Conservation (phyloP, 2,888 invertebrate species). For the Ornithoptera priamus region DNA sequence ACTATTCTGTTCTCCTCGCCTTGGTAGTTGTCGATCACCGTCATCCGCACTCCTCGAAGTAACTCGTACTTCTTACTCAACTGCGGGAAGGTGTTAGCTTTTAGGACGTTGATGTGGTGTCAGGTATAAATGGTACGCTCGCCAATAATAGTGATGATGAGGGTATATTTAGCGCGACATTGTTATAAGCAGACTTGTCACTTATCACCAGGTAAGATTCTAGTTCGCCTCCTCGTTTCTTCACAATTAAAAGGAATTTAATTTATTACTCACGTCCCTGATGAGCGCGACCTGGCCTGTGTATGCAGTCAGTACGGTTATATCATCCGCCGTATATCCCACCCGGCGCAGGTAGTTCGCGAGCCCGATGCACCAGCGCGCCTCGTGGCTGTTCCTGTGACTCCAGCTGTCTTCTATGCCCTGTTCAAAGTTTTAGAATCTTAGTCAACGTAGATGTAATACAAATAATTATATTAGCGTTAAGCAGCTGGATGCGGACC, state of each 20-base stretch:
- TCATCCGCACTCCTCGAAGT: conserved; percentile 78
- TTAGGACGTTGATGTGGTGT: no score
- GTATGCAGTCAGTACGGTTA: conserved; percentile 88
- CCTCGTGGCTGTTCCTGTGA: conserved; percentile 83
- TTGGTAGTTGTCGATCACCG: conserved; percentile 89
- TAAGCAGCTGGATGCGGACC: no score
- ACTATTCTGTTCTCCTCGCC: conserved; percentile 90
- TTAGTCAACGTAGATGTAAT: no score
- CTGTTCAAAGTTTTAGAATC: conserved; percentile 39
- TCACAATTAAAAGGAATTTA: no score
- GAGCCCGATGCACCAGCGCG: conserved; percentile 80
- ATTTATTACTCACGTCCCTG: conserved; percentile 58
- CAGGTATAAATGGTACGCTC: no score
- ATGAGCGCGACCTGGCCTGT: conserved; percentile 84
- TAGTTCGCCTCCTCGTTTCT: no score
- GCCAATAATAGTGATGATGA: no score
- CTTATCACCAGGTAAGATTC: no score
- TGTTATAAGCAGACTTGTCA: no score
- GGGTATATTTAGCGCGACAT: no score
- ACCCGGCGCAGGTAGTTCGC: conserved; percentile 82
- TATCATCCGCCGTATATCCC: conserved; percentile 79
- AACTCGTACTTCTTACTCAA: conserved; percentile 52
- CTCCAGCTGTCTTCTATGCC: conserved; percentile 77
- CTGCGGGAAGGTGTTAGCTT: conserved; percentile 39
- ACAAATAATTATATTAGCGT: no score